These are phyloP conservation scores for Leucophenga maculata DNA, from an alignment of 2,888 invertebrate species.

Conservation along the genomic window DNA sequence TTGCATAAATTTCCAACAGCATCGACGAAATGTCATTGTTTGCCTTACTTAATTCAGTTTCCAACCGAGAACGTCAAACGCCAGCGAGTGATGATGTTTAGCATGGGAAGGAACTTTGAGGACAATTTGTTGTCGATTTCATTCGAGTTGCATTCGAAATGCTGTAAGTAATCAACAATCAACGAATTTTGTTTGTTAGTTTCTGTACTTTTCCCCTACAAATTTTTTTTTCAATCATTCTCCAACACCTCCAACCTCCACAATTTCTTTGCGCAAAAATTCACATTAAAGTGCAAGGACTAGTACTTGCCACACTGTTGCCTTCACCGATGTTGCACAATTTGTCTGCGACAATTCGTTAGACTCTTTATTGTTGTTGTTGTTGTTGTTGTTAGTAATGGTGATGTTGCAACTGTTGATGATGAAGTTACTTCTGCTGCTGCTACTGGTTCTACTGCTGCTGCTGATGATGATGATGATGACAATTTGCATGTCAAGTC, in stretches of 20 bases:
- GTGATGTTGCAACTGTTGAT: conserved; percentile 43
- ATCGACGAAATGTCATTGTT: background rate
- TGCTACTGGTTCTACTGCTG: background rate
- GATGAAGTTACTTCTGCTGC: background rate
- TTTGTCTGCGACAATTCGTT: background rate
- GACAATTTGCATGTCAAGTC: conserved; percentile 57
- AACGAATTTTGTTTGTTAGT: background rate
- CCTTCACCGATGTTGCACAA: no score
- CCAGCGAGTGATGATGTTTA: no score
- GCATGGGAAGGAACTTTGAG: background rate
- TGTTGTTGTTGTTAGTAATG: background rate
- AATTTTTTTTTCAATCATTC: no score
- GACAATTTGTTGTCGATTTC: background rate
- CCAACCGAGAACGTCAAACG: background rate
- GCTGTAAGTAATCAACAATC: conserved; percentile 15
- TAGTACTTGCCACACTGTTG: no score
- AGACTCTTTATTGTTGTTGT: background rate
- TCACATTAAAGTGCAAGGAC: no score
- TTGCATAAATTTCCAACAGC: conserved; percentile 7
- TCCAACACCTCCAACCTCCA: no score
- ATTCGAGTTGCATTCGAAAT: background rate
- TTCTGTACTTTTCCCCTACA: no score
- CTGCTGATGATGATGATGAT: conserved; percentile 40
- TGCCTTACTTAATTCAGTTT: background rate
- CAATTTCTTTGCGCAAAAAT: no score